Evolutionary conservation across 2,797 vertebrate genomes (phyloP).

Genomic region (Peromyscus eremicus): DNA sequence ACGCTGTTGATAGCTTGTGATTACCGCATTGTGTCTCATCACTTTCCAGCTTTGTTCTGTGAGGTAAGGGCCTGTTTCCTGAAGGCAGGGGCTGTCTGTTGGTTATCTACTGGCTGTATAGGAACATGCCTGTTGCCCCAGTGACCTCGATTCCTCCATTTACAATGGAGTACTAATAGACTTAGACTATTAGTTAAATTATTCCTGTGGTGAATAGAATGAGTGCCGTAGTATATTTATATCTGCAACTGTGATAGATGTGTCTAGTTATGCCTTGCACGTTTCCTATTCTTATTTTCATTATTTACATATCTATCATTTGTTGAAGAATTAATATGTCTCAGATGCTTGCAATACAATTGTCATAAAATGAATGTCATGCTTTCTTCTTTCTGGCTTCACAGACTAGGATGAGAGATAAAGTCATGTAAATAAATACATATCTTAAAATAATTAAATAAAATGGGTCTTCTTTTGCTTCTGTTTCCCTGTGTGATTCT

Average conservation of each 20-base stretch:
- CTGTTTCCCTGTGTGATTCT: constrained; percentile 41
- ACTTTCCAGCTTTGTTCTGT: not conserved
- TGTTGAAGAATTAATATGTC: constrained; percentile 54
- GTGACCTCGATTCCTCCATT: not conserved
- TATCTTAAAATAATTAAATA: constrained; percentile 52
- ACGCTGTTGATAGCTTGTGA: not conserved
- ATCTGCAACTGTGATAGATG: constrained; percentile 19
- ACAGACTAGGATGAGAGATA: constrained; percentile 42
- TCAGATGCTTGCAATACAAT: not conserved
- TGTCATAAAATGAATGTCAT: constrained; percentile 37
- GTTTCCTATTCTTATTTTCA: constrained; percentile 44
- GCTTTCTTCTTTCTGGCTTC: constrained; percentile 31
- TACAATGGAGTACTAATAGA: not conserved
- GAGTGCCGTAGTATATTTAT: constrained; percentile 29
- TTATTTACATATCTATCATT: constrained; percentile 31
- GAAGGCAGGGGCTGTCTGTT: not conserved
- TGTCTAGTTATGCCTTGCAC: not conserved
- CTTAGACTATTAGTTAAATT: not conserved
- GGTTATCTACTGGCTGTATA: not conserved
- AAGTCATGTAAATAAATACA: constrained; percentile 38
- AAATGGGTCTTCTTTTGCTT: not conserved
- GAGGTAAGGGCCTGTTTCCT: not conserved
- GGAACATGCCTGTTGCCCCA: constrained; percentile 17
- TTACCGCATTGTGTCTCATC: not conserved
- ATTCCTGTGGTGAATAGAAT: constrained; percentile 30